Percentiles rank a stretch among this genome's conserved stretches.
Evolutionary conservation across 2,888 invertebrate species (phyloP).

Genomic region (Plebejus melissa): DNA sequence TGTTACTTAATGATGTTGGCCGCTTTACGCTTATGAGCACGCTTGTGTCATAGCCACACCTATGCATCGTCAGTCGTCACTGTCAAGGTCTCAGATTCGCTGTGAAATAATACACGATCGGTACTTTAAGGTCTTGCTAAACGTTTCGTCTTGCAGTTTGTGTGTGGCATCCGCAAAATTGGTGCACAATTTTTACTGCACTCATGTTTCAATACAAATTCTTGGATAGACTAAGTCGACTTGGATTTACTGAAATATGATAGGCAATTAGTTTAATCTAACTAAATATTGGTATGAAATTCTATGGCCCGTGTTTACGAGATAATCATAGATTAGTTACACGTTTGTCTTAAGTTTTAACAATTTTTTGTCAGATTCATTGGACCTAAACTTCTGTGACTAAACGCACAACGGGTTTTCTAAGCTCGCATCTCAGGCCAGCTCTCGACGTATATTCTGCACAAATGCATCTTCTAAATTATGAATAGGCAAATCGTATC

Average conservation of each 20-base stretch:
- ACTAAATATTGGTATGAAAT: no score
- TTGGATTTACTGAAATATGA: neutral
- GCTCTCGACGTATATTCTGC: neutral
- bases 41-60: conserved; percentile 34
- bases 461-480: neutral
- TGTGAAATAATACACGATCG: conserved; percentile 29
- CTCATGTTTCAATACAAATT: no score
- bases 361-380: no score
- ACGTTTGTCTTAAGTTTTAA: no score
- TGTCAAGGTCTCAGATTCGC: conserved; percentile 40
- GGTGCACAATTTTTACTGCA: neutral
- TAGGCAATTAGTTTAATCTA: neutral
- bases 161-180: neutral
- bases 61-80: conserved; percentile 35
- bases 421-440: no score
- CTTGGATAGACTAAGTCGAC: neutral
- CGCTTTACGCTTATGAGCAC: neutral
- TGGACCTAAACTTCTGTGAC: no score
- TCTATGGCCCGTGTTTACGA: no score
- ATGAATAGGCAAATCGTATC: neutral
- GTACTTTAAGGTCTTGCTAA: neutral
- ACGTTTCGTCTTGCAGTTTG: neutral
- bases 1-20: neutral
- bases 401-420: no score
- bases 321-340: no score